A percentile compares a stretch with the other conserved stretches of the same genome.
Evolutionary conservation across 2,113 vertebrate species (phyloP).

Genomic region (Furnarius figulus): DNA sequence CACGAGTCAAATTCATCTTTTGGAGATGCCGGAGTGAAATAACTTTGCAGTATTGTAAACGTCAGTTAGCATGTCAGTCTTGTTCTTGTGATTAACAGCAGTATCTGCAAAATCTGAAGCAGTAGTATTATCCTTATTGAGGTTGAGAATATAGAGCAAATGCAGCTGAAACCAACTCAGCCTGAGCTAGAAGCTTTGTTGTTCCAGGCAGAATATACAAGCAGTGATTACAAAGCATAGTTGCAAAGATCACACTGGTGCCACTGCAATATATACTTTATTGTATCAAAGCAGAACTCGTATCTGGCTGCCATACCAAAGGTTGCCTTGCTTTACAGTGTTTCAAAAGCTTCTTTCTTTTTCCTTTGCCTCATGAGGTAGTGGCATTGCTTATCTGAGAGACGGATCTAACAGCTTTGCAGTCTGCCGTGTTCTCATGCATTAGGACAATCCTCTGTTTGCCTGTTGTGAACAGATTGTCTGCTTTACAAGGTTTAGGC

Average conservation of each 20-base stretch:
- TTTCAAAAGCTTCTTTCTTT: constrained; percentile 3
- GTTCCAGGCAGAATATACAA: not conserved
- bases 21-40: not conserved
- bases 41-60: not conserved
- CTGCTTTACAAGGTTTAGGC: not conserved
- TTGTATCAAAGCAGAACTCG: not conserved
- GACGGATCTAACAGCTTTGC: not conserved
- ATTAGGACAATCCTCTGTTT: not conserved
- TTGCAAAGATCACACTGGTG: not conserved
- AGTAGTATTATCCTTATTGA: not conserved
- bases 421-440: not conserved
- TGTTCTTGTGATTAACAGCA: not conserved
- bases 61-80: not conserved
- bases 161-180: not conserved
- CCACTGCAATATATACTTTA: fast-evolving
- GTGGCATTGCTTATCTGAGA: not conserved
- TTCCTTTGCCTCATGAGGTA: not conserved
- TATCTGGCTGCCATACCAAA: not conserved
- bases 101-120: not conserved
- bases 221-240: not conserved
- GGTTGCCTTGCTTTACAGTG: not conserved
- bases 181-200: not conserved
- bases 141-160: not conserved
- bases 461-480: not conserved
- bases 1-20: not conserved